These are phyloP conservation scores for Aricia artaxerxes DNA, from an alignment of 2,888 invertebrate genomes.

Conservation along the genomic window DNA sequence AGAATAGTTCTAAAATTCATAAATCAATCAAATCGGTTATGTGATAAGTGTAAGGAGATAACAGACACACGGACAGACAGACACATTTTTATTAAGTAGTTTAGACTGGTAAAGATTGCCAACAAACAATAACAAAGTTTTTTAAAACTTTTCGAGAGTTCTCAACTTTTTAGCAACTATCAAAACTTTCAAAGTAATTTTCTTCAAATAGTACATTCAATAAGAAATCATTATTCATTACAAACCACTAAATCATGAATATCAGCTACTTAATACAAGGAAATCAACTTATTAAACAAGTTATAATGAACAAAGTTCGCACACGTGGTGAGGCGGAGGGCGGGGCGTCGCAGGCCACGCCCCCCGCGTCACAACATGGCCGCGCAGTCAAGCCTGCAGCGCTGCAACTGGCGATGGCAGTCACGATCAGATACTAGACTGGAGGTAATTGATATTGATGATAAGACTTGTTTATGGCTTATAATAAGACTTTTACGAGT, in stretches of 20 bases:
- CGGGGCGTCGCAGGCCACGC: constrained; percentile 56
- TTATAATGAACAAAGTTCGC: background rate
- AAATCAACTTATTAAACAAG: background rate
- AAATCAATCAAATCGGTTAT: background rate
- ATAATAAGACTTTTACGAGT: background rate
- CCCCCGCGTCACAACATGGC: constrained; percentile 74
- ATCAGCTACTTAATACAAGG: background rate
- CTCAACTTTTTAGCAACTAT: background rate
- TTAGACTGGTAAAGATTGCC: background rate
- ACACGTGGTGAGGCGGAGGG: constrained; percentile 47
- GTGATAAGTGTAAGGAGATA: background rate
- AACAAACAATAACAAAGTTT: background rate
- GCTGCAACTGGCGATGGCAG: constrained; percentile 30
- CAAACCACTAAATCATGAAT: background rate
- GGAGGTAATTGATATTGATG: background rate
- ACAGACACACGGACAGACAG: background rate
- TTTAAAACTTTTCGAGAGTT: background rate
- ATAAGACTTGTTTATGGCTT: background rate
- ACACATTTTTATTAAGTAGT: too few species aligned
- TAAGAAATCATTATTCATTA: background rate
- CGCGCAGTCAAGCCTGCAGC: constrained; percentile 51
- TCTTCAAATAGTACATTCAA: background rate
- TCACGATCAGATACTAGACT: background rate
- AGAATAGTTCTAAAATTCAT: too few species aligned
- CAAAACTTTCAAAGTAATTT: background rate